These are phyloP conservation scores for Trachymyrmex septentrionalis DNA, from an alignment of 1,140 invertebrate species.

Conservation along the genomic window DNA sequence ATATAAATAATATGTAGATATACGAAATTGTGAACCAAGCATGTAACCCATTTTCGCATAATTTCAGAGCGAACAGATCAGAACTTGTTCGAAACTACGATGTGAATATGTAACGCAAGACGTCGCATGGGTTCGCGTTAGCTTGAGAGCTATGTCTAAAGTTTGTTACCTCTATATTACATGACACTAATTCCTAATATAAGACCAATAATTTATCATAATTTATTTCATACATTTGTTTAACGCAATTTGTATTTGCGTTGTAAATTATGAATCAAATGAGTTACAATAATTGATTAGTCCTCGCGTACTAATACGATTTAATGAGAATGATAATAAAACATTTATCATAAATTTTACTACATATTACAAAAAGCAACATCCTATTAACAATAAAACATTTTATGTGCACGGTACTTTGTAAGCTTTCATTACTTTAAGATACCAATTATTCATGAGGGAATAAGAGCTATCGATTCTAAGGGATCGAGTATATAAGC, in stretches of 20 bases:
- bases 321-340: not conserved
- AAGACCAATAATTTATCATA: not conserved
- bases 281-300: not conserved
- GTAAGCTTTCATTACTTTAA: conserved; percentile 7
- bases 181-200: conserved; percentile 20
- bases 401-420: not conserved
- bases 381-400: not conserved
- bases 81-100: conserved; percentile 35
- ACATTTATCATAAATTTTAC: not conserved
- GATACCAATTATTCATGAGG: conserved; percentile 44
- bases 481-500: not conserved
- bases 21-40: not conserved
- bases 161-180: conserved; percentile 37
- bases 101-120: conserved; percentile 48
- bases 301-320: not conserved
- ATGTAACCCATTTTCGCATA: conserved; percentile 30
- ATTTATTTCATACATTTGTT: not conserved
- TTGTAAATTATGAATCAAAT: not conserved
- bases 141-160: conserved; percentile 21
- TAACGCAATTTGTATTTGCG: not conserved
- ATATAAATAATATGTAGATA: not conserved
- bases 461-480: conserved; percentile 17
- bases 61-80: conserved; percentile 39
- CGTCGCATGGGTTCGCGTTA: conserved; percentile 22
- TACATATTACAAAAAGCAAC: not conserved